These are phyloP conservation scores for Dusona sp. DNA, from an alignment of 2,888 invertebrate genomes.

Conservation along the genomic window DNA sequence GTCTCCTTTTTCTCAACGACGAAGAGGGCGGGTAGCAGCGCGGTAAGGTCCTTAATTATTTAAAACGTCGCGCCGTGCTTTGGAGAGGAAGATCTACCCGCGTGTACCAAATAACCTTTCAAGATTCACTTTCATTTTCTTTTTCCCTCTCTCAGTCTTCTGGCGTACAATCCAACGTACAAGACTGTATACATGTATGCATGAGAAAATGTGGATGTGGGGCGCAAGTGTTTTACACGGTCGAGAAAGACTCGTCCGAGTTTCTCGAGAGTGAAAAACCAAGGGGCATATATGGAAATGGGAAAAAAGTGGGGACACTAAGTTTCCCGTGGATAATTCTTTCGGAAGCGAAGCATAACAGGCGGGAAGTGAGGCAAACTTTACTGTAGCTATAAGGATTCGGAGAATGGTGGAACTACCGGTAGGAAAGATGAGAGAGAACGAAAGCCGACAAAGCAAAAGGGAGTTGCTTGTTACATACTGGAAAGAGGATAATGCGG, in stretches of 20 bases:
- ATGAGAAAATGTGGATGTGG: conserved; percentile 34
- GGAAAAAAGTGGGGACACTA: conserved; percentile 76
- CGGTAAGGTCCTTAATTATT: conserved; percentile 77
- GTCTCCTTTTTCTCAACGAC: conserved; percentile 29
- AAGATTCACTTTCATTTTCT: conserved; percentile 80
- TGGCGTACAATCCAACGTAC: conserved; percentile 33
- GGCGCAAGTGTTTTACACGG: conserved; percentile 49
- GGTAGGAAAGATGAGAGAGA: conserved; percentile 59
- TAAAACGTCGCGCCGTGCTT: conserved; percentile 78
- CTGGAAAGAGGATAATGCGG: not conserved
- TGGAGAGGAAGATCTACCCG: conserved; percentile 61
- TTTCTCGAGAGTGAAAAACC: conserved; percentile 40
- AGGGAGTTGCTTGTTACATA: conserved; percentile 2
- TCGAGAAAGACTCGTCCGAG: conserved; percentile 68
- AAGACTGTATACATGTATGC: conserved; percentile 11
- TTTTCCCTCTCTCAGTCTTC: conserved; percentile 42
- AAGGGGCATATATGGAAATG: conserved; percentile 65
- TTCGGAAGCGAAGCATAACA: conserved; percentile 69
- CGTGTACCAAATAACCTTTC: conserved; percentile 78
- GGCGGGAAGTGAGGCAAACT: conserved; percentile 56
- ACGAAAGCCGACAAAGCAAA: conserved; percentile 19
- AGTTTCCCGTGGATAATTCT: conserved; percentile 79
- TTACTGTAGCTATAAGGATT: conserved; percentile 27
- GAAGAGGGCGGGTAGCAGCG: conserved; percentile 58
- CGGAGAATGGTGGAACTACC: conserved; percentile 53